Base-by-base conservation (phyloP, 2,888 invertebrate genomes). In the Drosophila peninsularis region DNA sequence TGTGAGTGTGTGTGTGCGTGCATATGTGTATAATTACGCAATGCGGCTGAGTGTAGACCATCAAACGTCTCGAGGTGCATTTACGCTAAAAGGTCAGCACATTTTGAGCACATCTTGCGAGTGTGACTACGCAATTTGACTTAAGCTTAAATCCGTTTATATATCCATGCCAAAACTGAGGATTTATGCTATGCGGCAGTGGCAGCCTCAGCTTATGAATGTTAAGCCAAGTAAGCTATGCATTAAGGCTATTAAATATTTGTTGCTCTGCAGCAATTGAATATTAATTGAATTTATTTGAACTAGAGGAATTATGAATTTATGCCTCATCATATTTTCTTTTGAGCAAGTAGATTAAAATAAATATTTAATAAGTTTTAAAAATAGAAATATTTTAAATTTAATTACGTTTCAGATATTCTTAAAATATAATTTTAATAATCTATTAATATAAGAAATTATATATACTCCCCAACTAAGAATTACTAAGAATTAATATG, bases 1-100 rank as follows among this genome's bases (percentile, higher is more conserved):
- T 80, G 57, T 62, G 30, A 14, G 13, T 45, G 56, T 17, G 14
- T 41, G 24, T 37, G 9, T 39, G 37, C 17, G 27, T 58, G 19
- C 2, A 11, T 21, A 34, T 11, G 34, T 44, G 17, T 62, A 52
- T 50, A 39, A 62, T 62, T 62, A 44, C 44, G 52, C 32, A 62
- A 45, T 62, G 52, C n/a, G 39, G 32, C 52, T 32, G 41, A 24
- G 19, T 36, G 32, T 10, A 3, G 50, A 19, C 24, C 37, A 45
- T 39, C 52, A 37, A 52, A 50, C 6, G 45, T 17, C 37, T 52
- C 24, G 24, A 21, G 32, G 19, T 64, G 62, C 50, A 64, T 32
- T 52, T 32, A 32, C 30, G 17, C 21, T 44, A 32, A 62, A 52
- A 30, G 37, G 44, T 52, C 30, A 44, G 50, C 50, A 62, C 36